phyloP scores from a whole-genome alignment of 2,888 invertebrate species.

The Hirtodrosophila confusa region DNA sequence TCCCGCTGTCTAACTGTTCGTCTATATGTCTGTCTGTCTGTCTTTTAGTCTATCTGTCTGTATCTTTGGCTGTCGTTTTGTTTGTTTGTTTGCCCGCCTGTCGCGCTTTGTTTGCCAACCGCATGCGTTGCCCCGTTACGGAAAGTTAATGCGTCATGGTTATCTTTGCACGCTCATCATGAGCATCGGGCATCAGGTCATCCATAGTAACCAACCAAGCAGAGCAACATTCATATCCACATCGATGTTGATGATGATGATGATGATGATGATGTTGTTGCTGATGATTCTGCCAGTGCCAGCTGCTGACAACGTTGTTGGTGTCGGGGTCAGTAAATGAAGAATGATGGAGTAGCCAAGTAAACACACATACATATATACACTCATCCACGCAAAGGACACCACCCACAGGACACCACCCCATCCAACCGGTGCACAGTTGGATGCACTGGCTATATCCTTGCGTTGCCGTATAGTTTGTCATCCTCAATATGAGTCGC shows the following conservation, averaged over 20 bases:
- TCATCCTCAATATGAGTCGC: constrained; percentile 63
- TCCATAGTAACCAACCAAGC: constrained; percentile 19
- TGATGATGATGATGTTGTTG: constrained; percentile 30
- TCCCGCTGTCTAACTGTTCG: constrained; percentile 20
- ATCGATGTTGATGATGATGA: constrained; percentile 46
- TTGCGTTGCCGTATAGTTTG: constrained; percentile 60
- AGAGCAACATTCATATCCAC: constrained; percentile 52
- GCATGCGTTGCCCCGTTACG: constrained; percentile 64
- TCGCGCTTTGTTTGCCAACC: constrained; percentile 74
- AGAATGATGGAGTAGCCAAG: constrained; percentile 72
- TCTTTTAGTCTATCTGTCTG: constrained; percentile 4
- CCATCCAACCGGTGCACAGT: constrained; percentile 7
- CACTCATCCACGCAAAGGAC: constrained; percentile 2
- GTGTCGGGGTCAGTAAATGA: constrained; percentile 77
- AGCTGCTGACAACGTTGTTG: constrained; percentile 71
- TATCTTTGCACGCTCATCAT: constrained; percentile 69
- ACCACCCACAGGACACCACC: background rate
- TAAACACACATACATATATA: constrained; percentile 9
- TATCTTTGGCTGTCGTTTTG: constrained; percentile 36
- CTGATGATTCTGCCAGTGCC: constrained; percentile 40
- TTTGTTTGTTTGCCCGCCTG: constrained; percentile 63
- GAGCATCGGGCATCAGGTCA: constrained; percentile 21
- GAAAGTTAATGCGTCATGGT: constrained; percentile 74
- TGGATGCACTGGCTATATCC: constrained; percentile 31
- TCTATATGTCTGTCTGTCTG: constrained; percentile 16